These are phyloP conservation scores for Microtus ochrogaster DNA, from an alignment of 2,113 vertebrate species.

Conservation along the genomic window DNA sequence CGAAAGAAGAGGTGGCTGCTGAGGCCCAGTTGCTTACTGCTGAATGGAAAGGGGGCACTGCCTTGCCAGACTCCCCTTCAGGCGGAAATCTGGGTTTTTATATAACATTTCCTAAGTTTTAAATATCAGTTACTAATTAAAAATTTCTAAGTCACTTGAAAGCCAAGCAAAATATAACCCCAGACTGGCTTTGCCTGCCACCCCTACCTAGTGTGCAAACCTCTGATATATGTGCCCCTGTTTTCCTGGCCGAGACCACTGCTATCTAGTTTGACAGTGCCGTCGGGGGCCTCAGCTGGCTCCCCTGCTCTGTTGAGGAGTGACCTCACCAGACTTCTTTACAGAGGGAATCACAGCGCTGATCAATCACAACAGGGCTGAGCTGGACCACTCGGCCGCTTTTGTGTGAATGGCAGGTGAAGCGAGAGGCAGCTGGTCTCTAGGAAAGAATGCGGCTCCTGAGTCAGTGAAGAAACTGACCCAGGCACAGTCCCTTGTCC, in stretches of 20 bases:
- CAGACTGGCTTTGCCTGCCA: neutral
- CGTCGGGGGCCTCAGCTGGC: neutral
- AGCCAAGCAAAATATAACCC: conserved; percentile 10
- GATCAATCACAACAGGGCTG: neutral
- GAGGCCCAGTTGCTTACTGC: neutral
- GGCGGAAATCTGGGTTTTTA: conserved; percentile 2
- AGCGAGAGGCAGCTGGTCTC: neutral
- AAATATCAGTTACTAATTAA: conserved; percentile 15
- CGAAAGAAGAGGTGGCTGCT: neutral
- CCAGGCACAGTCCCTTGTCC: neutral
- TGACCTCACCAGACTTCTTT: conserved; percentile 5
- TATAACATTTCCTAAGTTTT: conserved; percentile 34
- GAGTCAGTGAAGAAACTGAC: neutral
- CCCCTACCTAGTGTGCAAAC: neutral
- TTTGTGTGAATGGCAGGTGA: neutral
- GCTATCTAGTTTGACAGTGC: neutral
- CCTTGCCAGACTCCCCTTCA: neutral
- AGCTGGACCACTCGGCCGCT: neutral
- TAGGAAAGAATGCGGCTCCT: neutral
- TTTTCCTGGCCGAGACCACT: neutral
- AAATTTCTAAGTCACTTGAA: neutral
- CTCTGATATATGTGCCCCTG: neutral
- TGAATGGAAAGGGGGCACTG: neutral
- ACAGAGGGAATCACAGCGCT: neutral
- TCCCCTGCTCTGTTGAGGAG: neutral